These are phyloP conservation scores for Lophotriccus pileatus DNA, from an alignment of 2,797 vertebrate species.

Conservation along the genomic window DNA sequence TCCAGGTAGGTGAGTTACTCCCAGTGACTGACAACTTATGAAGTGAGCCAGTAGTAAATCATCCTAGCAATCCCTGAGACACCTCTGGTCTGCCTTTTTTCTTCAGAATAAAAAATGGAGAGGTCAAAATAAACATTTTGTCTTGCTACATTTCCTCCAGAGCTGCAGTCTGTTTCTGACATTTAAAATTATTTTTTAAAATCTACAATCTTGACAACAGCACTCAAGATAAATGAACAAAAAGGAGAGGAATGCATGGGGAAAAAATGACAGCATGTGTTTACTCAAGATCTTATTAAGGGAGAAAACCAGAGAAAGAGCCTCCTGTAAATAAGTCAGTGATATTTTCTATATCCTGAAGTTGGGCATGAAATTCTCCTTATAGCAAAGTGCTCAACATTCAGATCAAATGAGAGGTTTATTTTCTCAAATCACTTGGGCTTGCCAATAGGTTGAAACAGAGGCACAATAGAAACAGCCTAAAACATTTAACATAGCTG, in stretches of 20 bases:
- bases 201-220: not conserved
- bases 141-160: not conserved
- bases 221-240: not conserved
- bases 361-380: constrained; percentile 42
- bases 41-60: not conserved
- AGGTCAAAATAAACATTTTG: constrained; percentile 20
- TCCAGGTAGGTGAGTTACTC: not conserved
- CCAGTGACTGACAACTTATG: not conserved
- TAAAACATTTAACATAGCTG: constrained; percentile 76
- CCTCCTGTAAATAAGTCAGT: not conserved
- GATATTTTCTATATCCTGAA: not conserved
- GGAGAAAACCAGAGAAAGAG: not conserved
- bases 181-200: not conserved
- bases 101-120: not conserved
- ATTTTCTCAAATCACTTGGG: constrained; percentile 62
- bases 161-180: not conserved
- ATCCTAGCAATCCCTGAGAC: not conserved
- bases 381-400: constrained; percentile 16
- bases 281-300: not conserved
- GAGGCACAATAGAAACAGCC: constrained; percentile 68
- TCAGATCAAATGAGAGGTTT: constrained; percentile 67
- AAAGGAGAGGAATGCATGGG: not conserved
- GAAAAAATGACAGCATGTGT: not conserved
- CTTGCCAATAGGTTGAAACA: constrained; percentile 76
- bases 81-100: not conserved